These are phyloP conservation scores for Sander vitreus DNA, from an alignment of 2,113 vertebrate genomes.

Conservation along the genomic window DNA sequence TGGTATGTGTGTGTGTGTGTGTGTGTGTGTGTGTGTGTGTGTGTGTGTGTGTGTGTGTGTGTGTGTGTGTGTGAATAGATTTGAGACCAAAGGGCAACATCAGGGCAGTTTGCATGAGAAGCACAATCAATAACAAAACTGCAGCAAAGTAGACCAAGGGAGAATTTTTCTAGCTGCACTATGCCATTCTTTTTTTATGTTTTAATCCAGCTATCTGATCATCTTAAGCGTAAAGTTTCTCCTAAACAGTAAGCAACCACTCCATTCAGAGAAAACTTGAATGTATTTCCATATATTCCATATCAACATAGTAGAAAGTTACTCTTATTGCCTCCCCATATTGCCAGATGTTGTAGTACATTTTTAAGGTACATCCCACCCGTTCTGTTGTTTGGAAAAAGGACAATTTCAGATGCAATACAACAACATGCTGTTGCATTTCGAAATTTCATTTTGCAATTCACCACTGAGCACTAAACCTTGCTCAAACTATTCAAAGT, in stretches of 20 bases:
- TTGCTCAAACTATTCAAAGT: constrained; percentile 22
- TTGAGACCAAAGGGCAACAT: constrained; percentile 33
- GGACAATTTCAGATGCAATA: constrained; percentile 9
- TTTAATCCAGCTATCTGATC: constrained; percentile 5
- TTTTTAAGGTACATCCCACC: neutral
- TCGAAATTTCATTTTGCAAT: constrained; percentile 4
- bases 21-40: neutral
- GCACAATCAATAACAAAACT: constrained; percentile 40
- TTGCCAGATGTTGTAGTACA: neutral
- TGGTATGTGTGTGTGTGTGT: too few relatives aligned
- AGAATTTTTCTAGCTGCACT: constrained; percentile 5
- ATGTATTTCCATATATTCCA: neutral
- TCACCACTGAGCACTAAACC: constrained; percentile 21
- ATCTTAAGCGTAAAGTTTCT: neutral
- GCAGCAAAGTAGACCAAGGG: neutral
- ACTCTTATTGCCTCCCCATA: neutral
- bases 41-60: constrained; percentile 7
- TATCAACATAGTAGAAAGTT: neutral
- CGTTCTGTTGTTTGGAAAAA: neutral
- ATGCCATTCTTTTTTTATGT: constrained; percentile 3
- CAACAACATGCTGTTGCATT: constrained; percentile 7
- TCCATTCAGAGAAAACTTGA: neutral
- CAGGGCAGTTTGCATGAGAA: constrained; percentile 40
- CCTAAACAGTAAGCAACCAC: neutral
- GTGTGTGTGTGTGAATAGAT: constrained; percentile 1